Percentiles rank a stretch among this genome's conserved stretches.
phyloP scores from a whole-genome alignment of 2,888 invertebrate species.

The Phyto melanocephala region DNA sequence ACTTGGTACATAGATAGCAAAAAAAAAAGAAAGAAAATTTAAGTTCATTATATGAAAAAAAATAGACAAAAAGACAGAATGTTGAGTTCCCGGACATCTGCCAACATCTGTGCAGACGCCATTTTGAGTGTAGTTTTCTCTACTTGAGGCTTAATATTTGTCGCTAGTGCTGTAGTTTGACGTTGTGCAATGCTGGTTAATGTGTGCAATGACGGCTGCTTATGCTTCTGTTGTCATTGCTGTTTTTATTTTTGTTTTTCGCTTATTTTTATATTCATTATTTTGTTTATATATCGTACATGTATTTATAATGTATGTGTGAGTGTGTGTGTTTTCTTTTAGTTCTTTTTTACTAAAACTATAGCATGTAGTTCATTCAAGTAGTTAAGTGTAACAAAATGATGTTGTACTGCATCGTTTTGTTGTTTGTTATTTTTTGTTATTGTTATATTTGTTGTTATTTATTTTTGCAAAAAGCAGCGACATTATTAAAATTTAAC shows the following conservation, averaged over 20 bases:
- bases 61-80: conserved; percentile 11
- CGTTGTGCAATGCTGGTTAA: conserved; percentile 15
- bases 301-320: neutral
- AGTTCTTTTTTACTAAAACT: conserved; percentile 31
- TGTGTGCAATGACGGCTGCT: neutral
- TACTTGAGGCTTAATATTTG: conserved; percentile 60
- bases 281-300: conserved; percentile 20
- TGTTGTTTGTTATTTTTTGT: conserved; percentile 27
- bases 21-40: neutral
- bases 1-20: too few relatives aligned
- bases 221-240: neutral
- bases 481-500: conserved; percentile 63
- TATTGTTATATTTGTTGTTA: neutral
- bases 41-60: conserved; percentile 13
- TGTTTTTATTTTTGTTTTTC: conserved; percentile 23
- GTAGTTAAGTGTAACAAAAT: conserved; percentile 64
- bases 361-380: conserved; percentile 50
- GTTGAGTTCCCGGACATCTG: conserved; percentile 48
- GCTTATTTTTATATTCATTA: conserved; percentile 60
- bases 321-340: neutral
- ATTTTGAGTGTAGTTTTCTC: conserved; percentile 47
- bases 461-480: conserved; percentile 15
- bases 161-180: conserved; percentile 34
- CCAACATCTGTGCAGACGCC: conserved; percentile 52
- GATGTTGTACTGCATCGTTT: conserved; percentile 48